Evolutionary conservation across 64 coral and sea anemone species (phyloP).

Genomic region (Pocillopora verrucosa): DNA sequence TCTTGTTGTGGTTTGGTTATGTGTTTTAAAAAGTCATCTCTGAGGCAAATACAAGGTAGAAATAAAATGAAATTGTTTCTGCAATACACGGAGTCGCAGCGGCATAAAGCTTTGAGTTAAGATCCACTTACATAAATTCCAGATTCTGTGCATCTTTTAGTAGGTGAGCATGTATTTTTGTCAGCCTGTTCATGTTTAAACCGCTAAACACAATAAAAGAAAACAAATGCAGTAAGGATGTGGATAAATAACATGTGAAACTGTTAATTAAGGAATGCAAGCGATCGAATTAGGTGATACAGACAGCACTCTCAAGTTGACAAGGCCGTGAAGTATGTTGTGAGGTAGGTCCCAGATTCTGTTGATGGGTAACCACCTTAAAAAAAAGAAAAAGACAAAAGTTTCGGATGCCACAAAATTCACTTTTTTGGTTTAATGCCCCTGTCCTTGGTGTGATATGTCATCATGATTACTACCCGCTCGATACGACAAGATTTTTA

Average conservation of each 20-base stretch:
- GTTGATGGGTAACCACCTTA: conserved; percentile 42
- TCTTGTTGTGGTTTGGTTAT: neutral
- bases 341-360: conserved; percentile 43
- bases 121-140: conserved; percentile 48
- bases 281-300: neutral
- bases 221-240: neutral
- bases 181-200: conserved; percentile 43
- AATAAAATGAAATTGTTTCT: too few relatives aligned
- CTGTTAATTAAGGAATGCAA: neutral
- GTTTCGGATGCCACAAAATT: too few relatives aligned
- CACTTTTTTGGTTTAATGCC: neutral
- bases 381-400: neutral
- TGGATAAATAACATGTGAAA: neutral
- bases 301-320: conserved; percentile 45
- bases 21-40: neutral
- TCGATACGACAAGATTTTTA: too few relatives aligned
- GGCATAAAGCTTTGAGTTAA: neutral
- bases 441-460: neutral
- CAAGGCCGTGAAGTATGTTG: conserved; percentile 14
- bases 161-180: conserved; percentile 17
- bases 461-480: too few relatives aligned
- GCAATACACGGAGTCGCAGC: too few relatives aligned
- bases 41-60: neutral
- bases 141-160: conserved; percentile 28
- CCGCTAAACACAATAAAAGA: neutral